Percentiles rank a stretch among this genome's conserved stretches.
These are phyloP conservation scores for Anorthoa munda DNA, from an alignment of 2,888 invertebrate species.

Conservation along the genomic window DNA sequence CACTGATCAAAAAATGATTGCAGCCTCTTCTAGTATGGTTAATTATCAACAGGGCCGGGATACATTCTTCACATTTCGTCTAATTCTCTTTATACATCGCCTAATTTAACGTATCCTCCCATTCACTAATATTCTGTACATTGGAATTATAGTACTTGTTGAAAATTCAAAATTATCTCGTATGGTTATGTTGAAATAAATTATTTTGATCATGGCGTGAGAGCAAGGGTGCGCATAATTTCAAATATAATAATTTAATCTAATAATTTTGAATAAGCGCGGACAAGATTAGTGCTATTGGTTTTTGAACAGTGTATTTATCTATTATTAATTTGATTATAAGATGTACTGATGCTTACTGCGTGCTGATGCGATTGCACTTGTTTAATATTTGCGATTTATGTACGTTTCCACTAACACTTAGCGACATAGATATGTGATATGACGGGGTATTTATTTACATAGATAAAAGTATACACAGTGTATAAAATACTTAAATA, in stretches of 20 bases:
- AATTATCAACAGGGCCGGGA: neutral
- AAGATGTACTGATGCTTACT: neutral
- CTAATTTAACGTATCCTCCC: neutral
- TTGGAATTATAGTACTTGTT: neutral
- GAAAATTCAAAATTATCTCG: no score
- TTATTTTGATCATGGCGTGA: neutral
- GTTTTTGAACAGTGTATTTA: slow-evolving; percentile 14
- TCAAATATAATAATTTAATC: no score
- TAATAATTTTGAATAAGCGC: no score
- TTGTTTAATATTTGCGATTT: slow-evolving; percentile 5
- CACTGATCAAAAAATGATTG: slow-evolving; percentile 11
- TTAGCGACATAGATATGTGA: neutral
- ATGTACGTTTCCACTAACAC: neutral
- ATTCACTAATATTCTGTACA: neutral
- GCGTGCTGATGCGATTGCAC: slow-evolving; percentile 23
- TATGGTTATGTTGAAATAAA: no score
- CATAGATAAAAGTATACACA: no score
- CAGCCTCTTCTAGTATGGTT: neutral
- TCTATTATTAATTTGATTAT: slow-evolving; percentile 11
- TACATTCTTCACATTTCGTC: slow-evolving; percentile 1
- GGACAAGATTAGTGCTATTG: neutral
- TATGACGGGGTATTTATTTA: no score
- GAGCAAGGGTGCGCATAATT: neutral
- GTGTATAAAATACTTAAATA: no score
- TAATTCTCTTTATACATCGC: neutral